Conservation (phyloP, 2,888 invertebrate genomes). For the Drosophila mimetica region DNA sequence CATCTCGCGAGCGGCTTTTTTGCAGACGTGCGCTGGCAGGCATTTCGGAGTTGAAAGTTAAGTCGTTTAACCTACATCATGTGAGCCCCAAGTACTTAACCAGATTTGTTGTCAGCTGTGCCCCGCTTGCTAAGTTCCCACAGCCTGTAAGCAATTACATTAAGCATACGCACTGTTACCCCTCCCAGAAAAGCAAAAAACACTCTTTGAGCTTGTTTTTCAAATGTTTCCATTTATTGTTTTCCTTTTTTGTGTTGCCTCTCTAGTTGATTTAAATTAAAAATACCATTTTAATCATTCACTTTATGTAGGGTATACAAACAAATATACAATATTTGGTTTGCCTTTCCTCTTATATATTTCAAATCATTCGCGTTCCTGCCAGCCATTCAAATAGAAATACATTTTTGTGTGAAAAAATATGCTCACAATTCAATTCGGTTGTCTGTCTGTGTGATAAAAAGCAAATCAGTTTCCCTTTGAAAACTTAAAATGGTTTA, state of each 20-base stretch:
- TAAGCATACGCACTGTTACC: slow-evolving; percentile 53
- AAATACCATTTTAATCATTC: slow-evolving; percentile 52
- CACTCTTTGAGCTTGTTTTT: slow-evolving; percentile 4
- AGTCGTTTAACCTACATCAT: slow-evolving; percentile 63
- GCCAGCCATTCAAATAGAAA: slow-evolving; percentile 32
- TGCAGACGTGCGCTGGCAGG: slow-evolving; percentile 11
- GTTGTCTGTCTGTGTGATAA: slow-evolving; percentile 25
- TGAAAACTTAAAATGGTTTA: slow-evolving; percentile 36
- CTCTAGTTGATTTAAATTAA: slow-evolving; percentile 61
- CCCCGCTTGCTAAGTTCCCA: slow-evolving; percentile 7
- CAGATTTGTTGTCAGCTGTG: slow-evolving; percentile 52
- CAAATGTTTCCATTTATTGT: slow-evolving; percentile 36
- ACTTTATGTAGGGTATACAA: slow-evolving; percentile 43
- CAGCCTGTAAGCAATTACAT: slow-evolving; percentile 51
- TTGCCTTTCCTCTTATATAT: slow-evolving; percentile 27
- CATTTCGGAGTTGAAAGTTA: slow-evolving; percentile 49
- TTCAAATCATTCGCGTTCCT: slow-evolving; percentile 52
- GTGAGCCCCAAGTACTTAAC: slow-evolving; percentile 48
- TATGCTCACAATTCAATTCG: slow-evolving; percentile 16
- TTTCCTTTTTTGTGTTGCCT: slow-evolving; percentile 43
- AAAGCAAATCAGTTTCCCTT: slow-evolving; percentile 19
- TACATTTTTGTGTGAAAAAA: slow-evolving; percentile 30
- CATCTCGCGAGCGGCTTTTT: slow-evolving; percentile 5
- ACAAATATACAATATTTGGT: slow-evolving; percentile 71
- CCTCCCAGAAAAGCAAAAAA: slow-evolving; percentile 7